Evolutionary conservation across 2,797 vertebrate genomes (phyloP).

Genomic region (Chromobotia macracanthus): DNA sequence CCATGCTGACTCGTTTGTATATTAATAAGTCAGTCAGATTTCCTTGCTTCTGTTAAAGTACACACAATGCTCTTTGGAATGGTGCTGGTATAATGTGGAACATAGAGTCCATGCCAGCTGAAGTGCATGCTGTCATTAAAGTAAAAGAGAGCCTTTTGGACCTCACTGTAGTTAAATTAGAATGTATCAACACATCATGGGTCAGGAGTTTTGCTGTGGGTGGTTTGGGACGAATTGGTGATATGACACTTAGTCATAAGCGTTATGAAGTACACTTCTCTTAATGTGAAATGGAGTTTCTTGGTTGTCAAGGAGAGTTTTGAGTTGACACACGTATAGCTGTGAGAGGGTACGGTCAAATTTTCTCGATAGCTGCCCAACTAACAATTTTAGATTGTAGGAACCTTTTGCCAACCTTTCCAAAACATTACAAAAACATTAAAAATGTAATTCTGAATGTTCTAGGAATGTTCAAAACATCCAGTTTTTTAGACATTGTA

Average conservation of each 20-base stretch:
- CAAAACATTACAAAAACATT: too few relatives aligned
- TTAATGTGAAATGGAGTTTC: conserved; percentile 24
- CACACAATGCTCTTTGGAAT: too few relatives aligned
- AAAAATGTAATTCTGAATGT: too few relatives aligned
- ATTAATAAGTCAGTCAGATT: too few relatives aligned
- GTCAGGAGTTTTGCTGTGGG: conserved; percentile 25
- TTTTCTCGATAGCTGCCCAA: not conserved
- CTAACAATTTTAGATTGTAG: too few relatives aligned
- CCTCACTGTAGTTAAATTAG: conserved; percentile 4
- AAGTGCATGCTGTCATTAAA: not conserved
- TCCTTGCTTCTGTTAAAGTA: too few relatives aligned
- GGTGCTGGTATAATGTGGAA: not conserved
- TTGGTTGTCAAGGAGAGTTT: conserved; percentile 9
- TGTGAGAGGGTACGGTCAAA: conserved; percentile 10
- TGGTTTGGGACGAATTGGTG: conserved; percentile 33
- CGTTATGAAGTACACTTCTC: conserved; percentile 25
- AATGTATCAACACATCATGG: conserved; percentile 23
- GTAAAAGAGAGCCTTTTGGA: conserved; percentile 4
- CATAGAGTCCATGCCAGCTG: not conserved
- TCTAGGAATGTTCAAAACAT: too few relatives aligned
- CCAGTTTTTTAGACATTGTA: too few relatives aligned
- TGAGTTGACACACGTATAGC: not conserved
- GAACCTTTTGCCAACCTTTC: too few relatives aligned
- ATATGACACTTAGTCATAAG: conserved; percentile 48
- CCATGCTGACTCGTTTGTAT: too few relatives aligned